Conservation (phyloP, 1,140 invertebrate species). For the Caerostris extrusa region DNA sequence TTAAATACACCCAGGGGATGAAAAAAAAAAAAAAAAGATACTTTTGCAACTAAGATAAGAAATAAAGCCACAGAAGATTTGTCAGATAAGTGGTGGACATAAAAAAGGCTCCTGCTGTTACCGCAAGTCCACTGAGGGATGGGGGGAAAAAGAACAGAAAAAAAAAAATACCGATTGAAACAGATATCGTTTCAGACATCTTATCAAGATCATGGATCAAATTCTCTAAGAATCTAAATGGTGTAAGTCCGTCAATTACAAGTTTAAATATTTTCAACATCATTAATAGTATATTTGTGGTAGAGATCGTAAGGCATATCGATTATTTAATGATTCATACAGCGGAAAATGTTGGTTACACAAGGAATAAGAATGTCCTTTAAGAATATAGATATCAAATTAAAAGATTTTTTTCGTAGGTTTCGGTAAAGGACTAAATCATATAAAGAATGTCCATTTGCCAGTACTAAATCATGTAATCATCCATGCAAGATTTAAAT, state of each 20-base stretch:
- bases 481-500: no score
- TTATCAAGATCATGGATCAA: constrained; percentile 10
- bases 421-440: no score
- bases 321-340: no score
- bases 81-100: constrained; percentile 17
- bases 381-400: no score
- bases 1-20: background rate
- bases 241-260: background rate
- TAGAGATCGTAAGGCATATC: no score
- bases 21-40: background rate
- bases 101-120: constrained; percentile 12
- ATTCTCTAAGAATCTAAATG: background rate
- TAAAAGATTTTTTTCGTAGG: no score
- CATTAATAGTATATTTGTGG: background rate
- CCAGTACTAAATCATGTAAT: no score
- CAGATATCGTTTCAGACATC: background rate
- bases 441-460: no score
- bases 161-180: background rate
- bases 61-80: background rate
- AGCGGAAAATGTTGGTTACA: no score
- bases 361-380: no score
- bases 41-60: background rate
- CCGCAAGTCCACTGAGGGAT: background rate
- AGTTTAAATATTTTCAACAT: background rate
- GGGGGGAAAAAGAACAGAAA: no score